phyloP scores from a whole-genome alignment of 2,113 vertebrate genomes.

The Leptobrachium leishanense region DNA sequence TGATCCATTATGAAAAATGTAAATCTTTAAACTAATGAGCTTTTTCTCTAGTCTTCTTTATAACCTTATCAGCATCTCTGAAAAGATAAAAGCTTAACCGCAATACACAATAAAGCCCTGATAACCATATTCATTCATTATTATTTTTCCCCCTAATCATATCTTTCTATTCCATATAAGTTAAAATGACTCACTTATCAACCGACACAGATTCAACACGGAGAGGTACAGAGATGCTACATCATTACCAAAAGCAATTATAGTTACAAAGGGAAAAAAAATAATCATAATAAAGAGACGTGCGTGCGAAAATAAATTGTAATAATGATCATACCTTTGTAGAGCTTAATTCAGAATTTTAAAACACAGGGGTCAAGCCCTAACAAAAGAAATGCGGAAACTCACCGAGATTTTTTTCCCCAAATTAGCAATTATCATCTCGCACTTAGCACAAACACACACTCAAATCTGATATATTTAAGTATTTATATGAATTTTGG shows the following conservation, averaged over 20 bases:
- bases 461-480: no score
- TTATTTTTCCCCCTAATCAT: neutral
- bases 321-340: neutral
- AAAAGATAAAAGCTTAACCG: slow-evolving; percentile 82
- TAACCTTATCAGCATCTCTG: slow-evolving; percentile 82
- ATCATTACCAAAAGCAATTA: neutral
- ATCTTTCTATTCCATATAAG: slow-evolving; percentile 70
- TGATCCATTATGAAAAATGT: slow-evolving; percentile 79
- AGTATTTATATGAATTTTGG: no score
- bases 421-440: no score
- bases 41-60: slow-evolving; percentile 82
- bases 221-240: neutral
- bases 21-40: slow-evolving; percentile 83
- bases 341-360: no score
- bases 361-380: no score
- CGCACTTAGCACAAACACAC: no score
- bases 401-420: no score
- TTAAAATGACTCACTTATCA: slow-evolving; percentile 44
- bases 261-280: no score
- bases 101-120: slow-evolving; percentile 69
- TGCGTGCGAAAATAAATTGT: no score
- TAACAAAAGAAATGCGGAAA: no score
- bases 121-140: slow-evolving; percentile 56
- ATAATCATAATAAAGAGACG: no score
- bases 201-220: neutral